These are phyloP conservation scores for Drosophila subsilvestris DNA, from an alignment of 2,888 invertebrate genomes.

Conservation along the genomic window DNA sequence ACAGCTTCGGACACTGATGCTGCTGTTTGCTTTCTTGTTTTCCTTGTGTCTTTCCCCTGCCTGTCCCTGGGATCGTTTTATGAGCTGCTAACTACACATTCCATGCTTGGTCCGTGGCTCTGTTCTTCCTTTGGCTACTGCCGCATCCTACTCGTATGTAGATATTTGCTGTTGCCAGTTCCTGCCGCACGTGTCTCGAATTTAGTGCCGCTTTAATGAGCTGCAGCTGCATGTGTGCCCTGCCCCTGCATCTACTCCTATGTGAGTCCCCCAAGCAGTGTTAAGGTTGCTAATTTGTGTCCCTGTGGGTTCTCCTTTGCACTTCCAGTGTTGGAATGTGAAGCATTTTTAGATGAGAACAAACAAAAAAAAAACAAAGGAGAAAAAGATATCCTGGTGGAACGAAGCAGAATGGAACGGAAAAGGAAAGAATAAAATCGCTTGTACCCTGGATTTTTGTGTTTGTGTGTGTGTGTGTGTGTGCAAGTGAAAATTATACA, in stretches of 20 bases:
- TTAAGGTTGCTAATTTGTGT: slow-evolving; percentile 76
- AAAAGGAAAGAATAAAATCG: slow-evolving; percentile 32
- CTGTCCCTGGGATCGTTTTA: slow-evolving; percentile 64
- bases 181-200: slow-evolving; percentile 71
- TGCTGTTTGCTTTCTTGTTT: no score
- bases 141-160: no score
- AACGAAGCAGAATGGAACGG: not conserved
- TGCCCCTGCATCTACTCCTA: slow-evolving; percentile 37
- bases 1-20: not conserved
- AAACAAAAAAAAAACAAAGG: slow-evolving; percentile 18
- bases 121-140: slow-evolving; percentile 12
- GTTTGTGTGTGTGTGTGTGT: slow-evolving; percentile 41
- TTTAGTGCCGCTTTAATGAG: slow-evolving; percentile 75
- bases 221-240: slow-evolving; percentile 68
- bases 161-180: slow-evolving; percentile 46
- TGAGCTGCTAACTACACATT: slow-evolving; percentile 79
- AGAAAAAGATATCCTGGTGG: not conserved
- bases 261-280: slow-evolving; percentile 58
- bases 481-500: slow-evolving; percentile 43
- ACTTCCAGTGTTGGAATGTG: slow-evolving; percentile 60
- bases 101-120: slow-evolving; percentile 48
- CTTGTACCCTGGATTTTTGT: slow-evolving; percentile 55
- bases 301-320: slow-evolving; percentile 48
- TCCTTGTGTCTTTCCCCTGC: not conserved
- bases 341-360: slow-evolving; percentile 68